phyloP scores from a whole-genome alignment of 1,140 invertebrate species.

The Camponotus floridanus region DNA sequence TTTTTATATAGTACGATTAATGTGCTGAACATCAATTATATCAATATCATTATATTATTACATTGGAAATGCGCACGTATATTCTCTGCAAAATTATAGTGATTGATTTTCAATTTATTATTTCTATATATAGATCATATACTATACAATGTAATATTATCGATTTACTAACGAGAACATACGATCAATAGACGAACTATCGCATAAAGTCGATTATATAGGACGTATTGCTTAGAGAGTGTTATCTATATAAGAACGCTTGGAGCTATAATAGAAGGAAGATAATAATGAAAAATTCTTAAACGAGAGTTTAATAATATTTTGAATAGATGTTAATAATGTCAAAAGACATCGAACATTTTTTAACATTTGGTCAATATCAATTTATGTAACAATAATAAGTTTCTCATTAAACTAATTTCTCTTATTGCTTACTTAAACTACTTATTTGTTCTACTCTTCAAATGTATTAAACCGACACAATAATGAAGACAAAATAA shows the following conservation, averaged over 20 bases:
- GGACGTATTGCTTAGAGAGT: background rate
- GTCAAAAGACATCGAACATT: conserved; percentile 19
- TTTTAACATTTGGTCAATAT: background rate
- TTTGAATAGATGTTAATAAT: background rate
- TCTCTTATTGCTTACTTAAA: no score
- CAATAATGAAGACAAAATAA: background rate
- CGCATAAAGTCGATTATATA: background rate
- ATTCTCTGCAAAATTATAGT: background rate
- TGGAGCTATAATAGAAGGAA: background rate
- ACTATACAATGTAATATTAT: background rate
- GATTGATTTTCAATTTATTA: conserved; percentile 6
- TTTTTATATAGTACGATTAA: background rate
- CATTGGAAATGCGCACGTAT: background rate
- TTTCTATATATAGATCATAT: background rate
- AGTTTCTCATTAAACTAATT: conserved; percentile 29
- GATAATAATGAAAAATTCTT: background rate
- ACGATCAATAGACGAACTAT: background rate
- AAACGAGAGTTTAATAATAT: background rate
- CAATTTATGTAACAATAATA: background rate
- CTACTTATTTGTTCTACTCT: background rate
- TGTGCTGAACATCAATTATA: background rate
- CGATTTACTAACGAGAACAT: background rate
- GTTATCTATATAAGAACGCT: background rate
- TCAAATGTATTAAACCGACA: background rate
- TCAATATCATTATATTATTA: background rate